A percentile compares a stretch with the other conserved stretches of the same genome.
Conservation (phyloP, 1,140 invertebrate genomes). For the Wasmannia auropunctata region DNA sequence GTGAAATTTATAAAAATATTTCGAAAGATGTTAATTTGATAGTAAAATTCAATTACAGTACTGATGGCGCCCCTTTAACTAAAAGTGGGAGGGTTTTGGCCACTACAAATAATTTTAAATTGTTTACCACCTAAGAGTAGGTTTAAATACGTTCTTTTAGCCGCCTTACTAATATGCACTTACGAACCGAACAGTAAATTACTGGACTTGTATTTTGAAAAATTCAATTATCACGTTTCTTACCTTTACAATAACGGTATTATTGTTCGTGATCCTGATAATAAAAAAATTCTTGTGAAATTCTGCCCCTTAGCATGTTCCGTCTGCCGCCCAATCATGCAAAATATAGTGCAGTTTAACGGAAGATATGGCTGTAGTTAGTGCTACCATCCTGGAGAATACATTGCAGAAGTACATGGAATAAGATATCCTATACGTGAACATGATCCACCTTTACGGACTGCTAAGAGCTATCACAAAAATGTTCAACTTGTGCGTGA, state of each 20-base stretch:
- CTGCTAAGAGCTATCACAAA: background rate
- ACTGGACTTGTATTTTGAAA: conserved; percentile 2
- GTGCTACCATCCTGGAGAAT: background rate
- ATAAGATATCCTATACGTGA: conserved; percentile 11
- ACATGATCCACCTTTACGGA: conserved; percentile 14
- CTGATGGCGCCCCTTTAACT: conserved; percentile 8
- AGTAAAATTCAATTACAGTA: conserved; percentile 2
- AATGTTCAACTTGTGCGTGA: conserved; percentile 1
- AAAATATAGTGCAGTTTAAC: conserved; percentile 20
- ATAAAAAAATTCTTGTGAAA: conserved; percentile 7
- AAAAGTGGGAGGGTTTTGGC: conserved; percentile 11
- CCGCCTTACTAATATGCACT: background rate
- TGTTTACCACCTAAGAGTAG: conserved; percentile 10
- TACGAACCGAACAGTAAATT: conserved; percentile 20
- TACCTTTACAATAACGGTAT: conserved; percentile 5
- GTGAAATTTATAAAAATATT: conserved; percentile 26
- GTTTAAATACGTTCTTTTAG: conserved; percentile 1
- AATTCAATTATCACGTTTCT: background rate
- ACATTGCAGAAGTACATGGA: background rate
- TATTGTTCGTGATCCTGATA: background rate
- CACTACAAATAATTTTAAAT: conserved; percentile 20
- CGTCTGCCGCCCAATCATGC: background rate
- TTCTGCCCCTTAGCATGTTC: conserved; percentile 2
- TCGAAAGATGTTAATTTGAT: background rate
- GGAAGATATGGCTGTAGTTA: background rate